These are phyloP conservation scores for Collichthys lucidus DNA, from an alignment of 2,113 vertebrate genomes.

Conservation along the genomic window DNA sequence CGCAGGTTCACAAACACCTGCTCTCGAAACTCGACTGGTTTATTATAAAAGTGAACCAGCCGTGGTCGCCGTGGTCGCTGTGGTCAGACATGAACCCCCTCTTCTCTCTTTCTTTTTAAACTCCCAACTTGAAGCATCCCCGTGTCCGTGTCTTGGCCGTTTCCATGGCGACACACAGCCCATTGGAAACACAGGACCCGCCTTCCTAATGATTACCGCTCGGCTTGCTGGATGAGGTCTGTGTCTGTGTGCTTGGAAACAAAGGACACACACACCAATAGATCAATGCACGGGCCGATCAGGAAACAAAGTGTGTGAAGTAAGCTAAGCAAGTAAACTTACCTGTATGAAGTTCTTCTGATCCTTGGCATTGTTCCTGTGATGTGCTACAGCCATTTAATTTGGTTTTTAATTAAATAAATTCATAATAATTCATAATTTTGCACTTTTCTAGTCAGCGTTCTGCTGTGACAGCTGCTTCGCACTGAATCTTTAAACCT, in stretches of 20 bases:
- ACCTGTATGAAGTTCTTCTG: background rate
- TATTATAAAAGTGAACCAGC: slow-evolving; percentile 11
- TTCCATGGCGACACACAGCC: slow-evolving; percentile 39
- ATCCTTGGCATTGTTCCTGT: background rate
- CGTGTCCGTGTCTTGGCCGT: background rate
- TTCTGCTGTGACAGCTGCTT: background rate
- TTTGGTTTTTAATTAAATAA: background rate
- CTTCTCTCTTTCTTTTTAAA: background rate
- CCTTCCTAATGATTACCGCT: slow-evolving; percentile 29
- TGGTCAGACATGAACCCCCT: too few relatives aligned
- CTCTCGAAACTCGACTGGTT: slow-evolving; percentile 19
- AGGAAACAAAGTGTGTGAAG: background rate
- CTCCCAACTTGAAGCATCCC: background rate
- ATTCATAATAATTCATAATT: too few relatives aligned
- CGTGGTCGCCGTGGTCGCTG: too few relatives aligned
- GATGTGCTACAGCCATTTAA: background rate
- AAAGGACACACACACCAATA: slow-evolving; percentile 37
- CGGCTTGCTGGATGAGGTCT: slow-evolving; percentile 1
- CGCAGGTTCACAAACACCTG: background rate
- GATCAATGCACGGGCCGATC: slow-evolving; percentile 30
- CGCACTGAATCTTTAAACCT: background rate
- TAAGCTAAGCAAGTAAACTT: background rate
- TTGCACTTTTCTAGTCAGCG: background rate
- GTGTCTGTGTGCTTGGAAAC: slow-evolving; percentile 28
- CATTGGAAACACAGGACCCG: background rate